Base-by-base conservation (phyloP, 2,113 vertebrate genomes). In the Furnarius figulus region DNA sequence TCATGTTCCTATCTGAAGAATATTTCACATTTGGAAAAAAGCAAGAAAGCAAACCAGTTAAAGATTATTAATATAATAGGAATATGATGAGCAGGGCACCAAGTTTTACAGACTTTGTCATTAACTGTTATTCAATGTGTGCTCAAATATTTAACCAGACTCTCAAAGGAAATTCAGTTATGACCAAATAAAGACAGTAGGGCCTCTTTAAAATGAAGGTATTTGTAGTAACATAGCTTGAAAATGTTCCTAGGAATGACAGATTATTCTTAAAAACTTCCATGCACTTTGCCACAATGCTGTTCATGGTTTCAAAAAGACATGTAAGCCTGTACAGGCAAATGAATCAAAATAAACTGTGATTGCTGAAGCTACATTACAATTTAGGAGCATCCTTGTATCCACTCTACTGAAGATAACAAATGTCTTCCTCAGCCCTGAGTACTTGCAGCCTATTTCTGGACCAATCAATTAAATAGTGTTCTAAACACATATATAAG, bases 251-350 rank as follows among this genome's bases (percentile, higher is more conserved):
- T 67, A 67, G 44, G 37, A 40, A 28, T 31, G 20, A 39, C 28
- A 77, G 46, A 66, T 55, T 30, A 30, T 62, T 77, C 83, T 49
- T 68, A 44, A 87, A 82, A 87, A 4, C 16, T 79, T 82, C 15
- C 0, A 0, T 47, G 53, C 1, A 1, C 18, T 71, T 72, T 85
- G 44, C 28, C 40, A 65, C 35, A 55, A 16, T 33, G 12, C 35
- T 61, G 24, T 59, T 65, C 14, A 24, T n/a, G 17, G 37, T 65
- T 85, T 19, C 42, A 71, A 62, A 82, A 85, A 44, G 49, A 61
- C 6, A 28, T 8, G 8, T 53, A 52, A 49, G 10, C 9, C 85
- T 62, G 15, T 67, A 71, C 12, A 94, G 56, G 31, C 3, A 52
- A 31, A 49, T 12, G 18, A 65, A 84, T 61, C 27, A 87, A 12